Percentiles rank a stretch among this genome's conserved stretches.
Evolutionary conservation across 1,140 invertebrate species (phyloP).

Genomic region (Cydia pomonella): DNA sequence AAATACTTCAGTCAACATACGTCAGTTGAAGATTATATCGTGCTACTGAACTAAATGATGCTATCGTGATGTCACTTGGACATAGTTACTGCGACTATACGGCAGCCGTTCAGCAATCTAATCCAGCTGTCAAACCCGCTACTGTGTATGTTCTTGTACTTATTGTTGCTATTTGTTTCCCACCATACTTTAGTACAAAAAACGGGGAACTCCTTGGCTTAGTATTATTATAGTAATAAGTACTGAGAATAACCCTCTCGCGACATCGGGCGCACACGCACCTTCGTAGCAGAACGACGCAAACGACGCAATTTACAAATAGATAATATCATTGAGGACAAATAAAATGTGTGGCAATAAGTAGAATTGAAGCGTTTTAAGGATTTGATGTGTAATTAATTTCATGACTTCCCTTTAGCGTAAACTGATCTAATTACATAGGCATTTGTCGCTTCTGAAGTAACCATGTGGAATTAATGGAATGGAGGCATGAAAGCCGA

Average conservation of each 20-base stretch:
- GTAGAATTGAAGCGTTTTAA: constrained; percentile 39
- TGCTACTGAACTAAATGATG: too few relatives aligned
- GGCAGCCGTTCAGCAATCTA: not conserved
- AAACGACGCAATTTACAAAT: constrained; percentile 1
- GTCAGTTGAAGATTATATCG: not conserved
- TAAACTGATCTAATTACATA: constrained; percentile 11
- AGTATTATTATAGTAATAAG: not conserved
- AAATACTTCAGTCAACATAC: not conserved
- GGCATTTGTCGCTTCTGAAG: constrained; percentile 20
- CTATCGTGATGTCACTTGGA: too few relatives aligned
- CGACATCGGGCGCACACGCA: constrained; percentile 33
- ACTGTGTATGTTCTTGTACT: too few relatives aligned
- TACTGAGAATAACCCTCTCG: not conserved
- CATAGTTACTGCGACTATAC: too few relatives aligned
- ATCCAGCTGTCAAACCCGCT: too few relatives aligned
- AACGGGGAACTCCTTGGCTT: not conserved
- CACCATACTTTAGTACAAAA: not conserved
- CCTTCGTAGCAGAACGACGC: constrained; percentile 45
- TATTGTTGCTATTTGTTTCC: not conserved
- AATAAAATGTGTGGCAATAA: constrained; percentile 51
- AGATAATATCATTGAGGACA: constrained; percentile 41
- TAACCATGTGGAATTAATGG: not conserved
- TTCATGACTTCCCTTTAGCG: constrained; percentile 25
- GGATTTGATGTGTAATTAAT: constrained; percentile 34
- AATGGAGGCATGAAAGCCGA: not conserved